Conservation (phyloP, 2,113 vertebrate genomes). For the Tympanuchus pallidicinctus region DNA sequence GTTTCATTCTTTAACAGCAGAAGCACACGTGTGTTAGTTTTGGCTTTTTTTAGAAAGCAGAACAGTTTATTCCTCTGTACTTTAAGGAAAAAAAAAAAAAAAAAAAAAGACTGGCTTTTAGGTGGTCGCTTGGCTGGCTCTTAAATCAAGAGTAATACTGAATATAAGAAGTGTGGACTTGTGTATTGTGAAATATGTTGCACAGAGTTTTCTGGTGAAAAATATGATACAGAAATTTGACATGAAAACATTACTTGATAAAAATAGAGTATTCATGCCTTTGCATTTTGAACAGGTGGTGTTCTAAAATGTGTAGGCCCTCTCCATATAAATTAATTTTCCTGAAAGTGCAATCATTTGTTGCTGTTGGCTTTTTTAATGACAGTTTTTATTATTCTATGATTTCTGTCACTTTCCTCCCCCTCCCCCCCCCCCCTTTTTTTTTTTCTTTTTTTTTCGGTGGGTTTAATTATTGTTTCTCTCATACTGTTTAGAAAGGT, state of each 20-base stretch:
- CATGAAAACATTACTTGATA: conserved; percentile 21
- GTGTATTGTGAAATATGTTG: background rate
- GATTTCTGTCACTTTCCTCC: background rate
- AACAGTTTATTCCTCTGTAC: background rate
- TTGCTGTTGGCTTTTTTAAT: background rate
- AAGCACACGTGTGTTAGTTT: background rate
- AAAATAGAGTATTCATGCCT: background rate
- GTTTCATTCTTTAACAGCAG: background rate
- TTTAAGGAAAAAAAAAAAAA: background rate
- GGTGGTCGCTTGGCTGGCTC: background rate
- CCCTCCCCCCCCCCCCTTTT: too few species aligned
- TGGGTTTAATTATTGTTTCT: conserved; percentile 8
- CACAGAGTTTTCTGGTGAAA: conserved; percentile 1
- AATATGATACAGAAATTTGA: background rate
- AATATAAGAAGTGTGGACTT: background rate
- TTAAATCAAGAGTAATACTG: background rate
- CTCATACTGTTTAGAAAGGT: conserved; percentile 23
- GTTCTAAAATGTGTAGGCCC: background rate
- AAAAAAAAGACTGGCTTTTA: background rate
- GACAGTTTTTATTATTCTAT: background rate
- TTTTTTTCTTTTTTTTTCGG: background rate
- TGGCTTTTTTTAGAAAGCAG: background rate
- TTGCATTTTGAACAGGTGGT: conserved; percentile 36
- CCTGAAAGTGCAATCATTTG: background rate
- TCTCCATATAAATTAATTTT: conserved; percentile 42